Evolutionary conservation across 2,113 vertebrate species (phyloP).

Genomic region (Vulpes ferrilata): DNA sequence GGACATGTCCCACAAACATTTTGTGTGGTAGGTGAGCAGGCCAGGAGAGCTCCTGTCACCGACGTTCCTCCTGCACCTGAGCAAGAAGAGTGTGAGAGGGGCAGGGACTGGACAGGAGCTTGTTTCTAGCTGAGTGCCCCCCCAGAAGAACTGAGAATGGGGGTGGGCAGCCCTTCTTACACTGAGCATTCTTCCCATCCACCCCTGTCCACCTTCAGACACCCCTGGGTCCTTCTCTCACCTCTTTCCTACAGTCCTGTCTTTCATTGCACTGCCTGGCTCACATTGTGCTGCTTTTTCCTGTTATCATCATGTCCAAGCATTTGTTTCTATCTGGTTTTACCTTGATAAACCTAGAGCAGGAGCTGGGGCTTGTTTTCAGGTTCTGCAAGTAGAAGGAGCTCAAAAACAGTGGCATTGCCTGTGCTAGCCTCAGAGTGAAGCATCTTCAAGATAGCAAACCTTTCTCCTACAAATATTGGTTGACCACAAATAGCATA

Average conservation of each 20-base stretch:
- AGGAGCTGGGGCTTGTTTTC: not conserved
- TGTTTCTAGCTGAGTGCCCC: not conserved
- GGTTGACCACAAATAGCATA: not conserved
- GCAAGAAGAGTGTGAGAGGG: too few relatives aligned
- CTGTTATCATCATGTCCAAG: not conserved
- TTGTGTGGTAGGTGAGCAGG: not conserved
- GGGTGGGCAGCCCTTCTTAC: not conserved
- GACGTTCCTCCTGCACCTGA: not conserved
- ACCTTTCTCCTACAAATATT: slow-evolving; percentile 47
- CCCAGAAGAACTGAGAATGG: not conserved
- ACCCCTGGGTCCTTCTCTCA: not conserved
- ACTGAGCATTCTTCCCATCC: not conserved
- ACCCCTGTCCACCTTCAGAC: not conserved
- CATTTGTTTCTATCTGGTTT: not conserved
- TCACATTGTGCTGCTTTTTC: not conserved
- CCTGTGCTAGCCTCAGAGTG: not conserved
- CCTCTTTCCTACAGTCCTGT: not conserved
- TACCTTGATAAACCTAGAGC: not conserved
- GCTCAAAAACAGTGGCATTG: not conserved
- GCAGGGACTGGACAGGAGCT: not conserved
- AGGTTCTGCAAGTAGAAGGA: not conserved
- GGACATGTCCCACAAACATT: not conserved
- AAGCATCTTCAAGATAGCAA: slow-evolving; percentile 53
- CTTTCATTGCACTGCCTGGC: not conserved
- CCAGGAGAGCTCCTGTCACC: not conserved